phyloP scores from a whole-genome alignment of 2,113 vertebrate genomes.

The Trochalopteron elliotii region DNA sequence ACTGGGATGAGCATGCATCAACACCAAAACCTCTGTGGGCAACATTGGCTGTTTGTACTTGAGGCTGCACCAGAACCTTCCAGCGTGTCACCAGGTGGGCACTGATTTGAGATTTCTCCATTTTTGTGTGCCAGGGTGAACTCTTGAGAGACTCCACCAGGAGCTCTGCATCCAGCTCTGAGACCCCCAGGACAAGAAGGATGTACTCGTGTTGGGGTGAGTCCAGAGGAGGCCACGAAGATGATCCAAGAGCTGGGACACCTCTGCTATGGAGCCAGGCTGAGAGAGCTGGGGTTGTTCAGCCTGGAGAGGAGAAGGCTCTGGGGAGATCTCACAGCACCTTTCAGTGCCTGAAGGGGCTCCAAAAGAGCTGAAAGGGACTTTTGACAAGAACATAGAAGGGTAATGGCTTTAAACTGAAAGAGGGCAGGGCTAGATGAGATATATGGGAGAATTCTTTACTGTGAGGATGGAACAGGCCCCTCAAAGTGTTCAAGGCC shows the following conservation, averaged over 20 bases:
- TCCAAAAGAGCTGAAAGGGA: not conserved
- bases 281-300: not conserved
- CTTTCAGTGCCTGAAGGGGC: not conserved
- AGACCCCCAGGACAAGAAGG: not conserved
- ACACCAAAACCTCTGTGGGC: not conserved
- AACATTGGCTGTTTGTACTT: accelerated
- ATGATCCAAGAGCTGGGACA: not conserved
- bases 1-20: accelerated
- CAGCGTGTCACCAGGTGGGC: not conserved
- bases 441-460: not conserved
- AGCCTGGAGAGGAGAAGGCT: not conserved
- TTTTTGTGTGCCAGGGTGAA: not conserved
- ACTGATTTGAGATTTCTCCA: not conserved
- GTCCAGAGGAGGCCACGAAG: accelerated
- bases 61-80: not conserved
- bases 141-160: not conserved
- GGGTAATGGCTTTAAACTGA: not conserved
- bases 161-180: not conserved
- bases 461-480: not conserved
- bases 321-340: not conserved
- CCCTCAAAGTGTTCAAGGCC: not conserved
- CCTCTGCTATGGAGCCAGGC: accelerated
- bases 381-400: not conserved
- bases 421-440: not conserved
- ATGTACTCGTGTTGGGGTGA: accelerated